Evolutionary conservation across 53 echinoderm and acorn worm genomes (phyloP).

Genomic region (Henricia sp.): DNA sequence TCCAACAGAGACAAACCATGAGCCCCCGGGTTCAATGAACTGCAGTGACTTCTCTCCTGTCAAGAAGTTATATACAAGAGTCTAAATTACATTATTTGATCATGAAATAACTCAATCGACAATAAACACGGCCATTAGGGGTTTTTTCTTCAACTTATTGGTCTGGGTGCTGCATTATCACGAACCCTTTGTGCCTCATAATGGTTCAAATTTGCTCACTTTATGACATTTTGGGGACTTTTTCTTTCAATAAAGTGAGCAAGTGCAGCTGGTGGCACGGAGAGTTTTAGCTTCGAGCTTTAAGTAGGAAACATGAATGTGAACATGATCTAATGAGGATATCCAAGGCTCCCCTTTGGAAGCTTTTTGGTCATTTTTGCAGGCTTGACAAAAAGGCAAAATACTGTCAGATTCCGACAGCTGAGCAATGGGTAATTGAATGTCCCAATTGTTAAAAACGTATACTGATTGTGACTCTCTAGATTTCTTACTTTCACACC

Average conservation of each 20-base stretch:
- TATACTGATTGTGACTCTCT: too few species aligned
- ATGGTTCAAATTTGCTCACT: constrained; percentile 19
- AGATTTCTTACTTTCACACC: too few species aligned
- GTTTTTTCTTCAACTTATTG: neutral
- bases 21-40: constrained; percentile 40
- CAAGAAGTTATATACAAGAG: constrained; percentile 34
- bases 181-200: constrained; percentile 25
- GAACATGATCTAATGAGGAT: too few species aligned
- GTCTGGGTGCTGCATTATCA: constrained; percentile 19
- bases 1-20: neutral
- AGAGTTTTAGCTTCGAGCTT: too few species aligned
- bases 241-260: neutral
- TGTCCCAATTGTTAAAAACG: too few species aligned
- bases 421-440: too few species aligned
- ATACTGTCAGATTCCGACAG: too few species aligned
- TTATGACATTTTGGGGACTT: neutral
- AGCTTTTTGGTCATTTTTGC: too few species aligned
- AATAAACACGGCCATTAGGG: constrained; percentile 27
- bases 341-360: too few species aligned
- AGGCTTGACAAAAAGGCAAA: too few species aligned
- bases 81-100: constrained; percentile 47
- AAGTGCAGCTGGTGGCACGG: too few species aligned
- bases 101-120: constrained; percentile 44
- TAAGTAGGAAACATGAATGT: too few species aligned
- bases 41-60: constrained; percentile 1